Evolutionary conservation across 2,797 vertebrate genomes (phyloP).

Genomic region (Manis javanica): DNA sequence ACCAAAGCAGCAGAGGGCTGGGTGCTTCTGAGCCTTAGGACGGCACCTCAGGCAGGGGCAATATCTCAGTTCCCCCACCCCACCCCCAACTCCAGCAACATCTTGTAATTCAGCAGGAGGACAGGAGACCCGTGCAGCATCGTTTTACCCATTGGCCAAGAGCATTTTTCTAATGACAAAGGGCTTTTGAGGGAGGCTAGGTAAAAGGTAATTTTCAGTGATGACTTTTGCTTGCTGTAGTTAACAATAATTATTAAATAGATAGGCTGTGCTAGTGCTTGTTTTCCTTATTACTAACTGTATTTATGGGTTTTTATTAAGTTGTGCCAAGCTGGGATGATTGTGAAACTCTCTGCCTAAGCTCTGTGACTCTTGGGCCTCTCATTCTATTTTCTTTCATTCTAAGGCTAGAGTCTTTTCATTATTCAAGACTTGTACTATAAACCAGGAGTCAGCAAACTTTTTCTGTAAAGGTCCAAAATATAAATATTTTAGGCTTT

Average conservation of each 20-base stretch:
- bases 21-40: not conserved
- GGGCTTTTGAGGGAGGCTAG: constrained; percentile 73
- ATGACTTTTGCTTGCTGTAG: constrained; percentile 76
- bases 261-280: constrained; percentile 69
- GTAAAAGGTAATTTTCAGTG: constrained; percentile 73
- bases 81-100: not conserved
- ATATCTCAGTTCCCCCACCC: not conserved
- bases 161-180: constrained; percentile 65
- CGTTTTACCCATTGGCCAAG: not conserved
- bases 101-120: not conserved
- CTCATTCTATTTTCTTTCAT: constrained; percentile 44
- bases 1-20: not conserved
- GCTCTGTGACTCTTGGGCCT: constrained; percentile 67
- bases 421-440: constrained; percentile 63
- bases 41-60: not conserved
- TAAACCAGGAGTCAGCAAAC: not conserved
- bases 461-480: constrained; percentile 26
- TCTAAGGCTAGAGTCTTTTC: constrained; percentile 42
- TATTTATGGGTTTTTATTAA: constrained; percentile 82
- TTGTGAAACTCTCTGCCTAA: constrained; percentile 79
- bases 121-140: not conserved
- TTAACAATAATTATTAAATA: constrained; percentile 83
- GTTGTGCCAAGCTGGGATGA: constrained; percentile 77
- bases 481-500: constrained; percentile 32
- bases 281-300: constrained; percentile 76